Percentiles rank a stretch among this genome's conserved stretches.
phyloP scores from a whole-genome alignment of 2,888 invertebrate genomes.

The Tipula helvola region DNA sequence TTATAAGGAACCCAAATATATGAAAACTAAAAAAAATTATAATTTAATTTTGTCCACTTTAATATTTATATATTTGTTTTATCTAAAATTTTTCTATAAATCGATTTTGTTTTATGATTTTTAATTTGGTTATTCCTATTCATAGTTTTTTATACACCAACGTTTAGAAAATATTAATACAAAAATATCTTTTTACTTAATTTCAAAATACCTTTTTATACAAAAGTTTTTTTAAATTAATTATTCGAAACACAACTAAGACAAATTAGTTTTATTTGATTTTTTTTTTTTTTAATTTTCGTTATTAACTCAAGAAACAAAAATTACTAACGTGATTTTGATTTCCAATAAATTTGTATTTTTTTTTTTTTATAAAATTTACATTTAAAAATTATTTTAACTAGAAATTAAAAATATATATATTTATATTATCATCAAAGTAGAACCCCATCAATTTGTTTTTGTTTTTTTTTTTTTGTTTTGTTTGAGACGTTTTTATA shows the following conservation, averaged over 20 bases:
- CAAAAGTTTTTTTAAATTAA: conserved; percentile 5
- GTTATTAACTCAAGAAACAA: not conserved
- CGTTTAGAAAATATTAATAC: conserved; percentile 46
- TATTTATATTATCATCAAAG: conserved; percentile 6
- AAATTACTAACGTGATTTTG: not conserved
- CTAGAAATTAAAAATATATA: conserved; percentile 4
- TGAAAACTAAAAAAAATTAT: not conserved
- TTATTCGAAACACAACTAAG: conserved; percentile 9
- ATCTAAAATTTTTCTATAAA: conserved; percentile 20
- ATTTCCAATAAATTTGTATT: not conserved
- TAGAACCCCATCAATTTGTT: conserved; percentile 5
- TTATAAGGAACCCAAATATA: not conserved
- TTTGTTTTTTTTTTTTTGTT: no score
- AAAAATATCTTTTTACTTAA: conserved; percentile 43
- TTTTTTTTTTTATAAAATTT: conserved; percentile 5
- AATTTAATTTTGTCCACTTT: not conserved
- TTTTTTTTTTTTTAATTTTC: not conserved
- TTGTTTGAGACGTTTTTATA: not conserved
- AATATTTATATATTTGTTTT: conserved; percentile 18
- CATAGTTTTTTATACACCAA: conserved; percentile 34
- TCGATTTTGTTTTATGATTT: conserved; percentile 11
- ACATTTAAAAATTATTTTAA: conserved; percentile 7
- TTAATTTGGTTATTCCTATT: conserved; percentile 13
- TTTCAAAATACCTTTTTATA: conserved; percentile 37
- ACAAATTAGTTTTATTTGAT: not conserved